A percentile compares a stretch with the other conserved stretches of the same genome.
Evolutionary conservation across 2,113 vertebrate species (phyloP).

Genomic region (Saccopteryx leptura): DNA sequence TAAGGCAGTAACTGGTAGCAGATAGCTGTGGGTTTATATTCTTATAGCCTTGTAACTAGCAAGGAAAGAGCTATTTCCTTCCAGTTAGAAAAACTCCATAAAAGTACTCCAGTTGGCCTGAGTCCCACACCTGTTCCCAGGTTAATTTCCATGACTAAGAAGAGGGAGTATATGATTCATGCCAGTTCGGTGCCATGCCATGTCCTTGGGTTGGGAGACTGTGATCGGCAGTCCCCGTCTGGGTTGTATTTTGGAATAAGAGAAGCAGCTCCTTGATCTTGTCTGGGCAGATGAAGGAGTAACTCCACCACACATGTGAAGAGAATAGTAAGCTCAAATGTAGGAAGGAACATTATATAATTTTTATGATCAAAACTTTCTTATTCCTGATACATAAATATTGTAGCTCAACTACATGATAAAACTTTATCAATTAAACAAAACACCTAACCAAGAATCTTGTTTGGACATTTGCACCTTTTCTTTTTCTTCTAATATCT

Average conservation of each 20-base stretch:
- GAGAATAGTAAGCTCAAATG: not conserved
- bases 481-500: slow-evolving; percentile 12
- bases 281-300: not conserved
- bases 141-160: not conserved
- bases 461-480: not conserved
- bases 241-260: not conserved
- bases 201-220: no score
- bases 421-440: not conserved
- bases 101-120: not conserved
- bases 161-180: not conserved
- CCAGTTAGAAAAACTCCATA: not conserved
- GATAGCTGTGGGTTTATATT: not conserved
- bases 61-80: slow-evolving; percentile 30
- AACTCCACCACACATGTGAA: not conserved
- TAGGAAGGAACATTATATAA: not conserved
- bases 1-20: not conserved
- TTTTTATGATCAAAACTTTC: not conserved
- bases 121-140: not conserved
- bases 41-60: not conserved
- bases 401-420: not conserved
- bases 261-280: not conserved
- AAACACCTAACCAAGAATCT: not conserved
- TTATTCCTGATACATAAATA: slow-evolving; percentile 34
- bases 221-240: not conserved
- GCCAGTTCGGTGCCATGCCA: no score